These are phyloP conservation scores for Melanotaenia maccullochi DNA, from an alignment of 2,797 vertebrate genomes.

Conservation along the genomic window DNA sequence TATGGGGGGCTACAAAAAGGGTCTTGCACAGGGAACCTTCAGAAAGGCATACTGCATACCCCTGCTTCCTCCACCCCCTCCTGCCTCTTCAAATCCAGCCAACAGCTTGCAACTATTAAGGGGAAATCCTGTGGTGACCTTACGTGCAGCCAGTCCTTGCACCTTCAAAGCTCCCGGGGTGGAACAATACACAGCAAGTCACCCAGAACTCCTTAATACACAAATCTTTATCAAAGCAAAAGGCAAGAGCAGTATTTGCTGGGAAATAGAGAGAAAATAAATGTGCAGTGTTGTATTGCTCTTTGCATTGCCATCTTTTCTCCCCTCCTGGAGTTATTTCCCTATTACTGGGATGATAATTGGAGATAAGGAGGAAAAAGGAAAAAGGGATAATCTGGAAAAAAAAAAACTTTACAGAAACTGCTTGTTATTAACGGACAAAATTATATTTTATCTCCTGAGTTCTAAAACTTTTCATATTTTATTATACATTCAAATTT, in stretches of 20 bases:
- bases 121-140: slow-evolving; percentile 82
- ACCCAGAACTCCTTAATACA: slow-evolving; percentile 82
- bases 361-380: slow-evolving; percentile 17
- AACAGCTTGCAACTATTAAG: slow-evolving; percentile 87
- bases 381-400: slow-evolving; percentile 13
- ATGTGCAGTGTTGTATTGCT: slow-evolving; percentile 39
- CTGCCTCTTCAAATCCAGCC: slow-evolving; percentile 68
- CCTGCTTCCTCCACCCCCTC: slow-evolving; percentile 59
- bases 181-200: slow-evolving; percentile 82
- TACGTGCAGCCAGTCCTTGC: slow-evolving; percentile 81
- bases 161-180: slow-evolving; percentile 82
- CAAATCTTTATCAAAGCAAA: slow-evolving; percentile 76
- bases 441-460: neutral
- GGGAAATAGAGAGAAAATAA: slow-evolving; percentile 54
- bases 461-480: too few species aligned
- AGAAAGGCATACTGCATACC: slow-evolving; percentile 59
- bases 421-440: neutral
- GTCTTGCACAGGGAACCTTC: slow-evolving; percentile 67
- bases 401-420: too few species aligned
- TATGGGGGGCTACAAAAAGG: slow-evolving; percentile 53
- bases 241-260: slow-evolving; percentile 46
- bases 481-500: neutral
- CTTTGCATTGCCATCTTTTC: slow-evolving; percentile 24
- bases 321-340: slow-evolving; percentile 13
- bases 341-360: slow-evolving; percentile 25